Evolutionary conservation across 2,888 invertebrate genomes (phyloP), one percentile per base, ranked within the genome.

Genomic region (Zhuqinia jingwanae): DNA sequence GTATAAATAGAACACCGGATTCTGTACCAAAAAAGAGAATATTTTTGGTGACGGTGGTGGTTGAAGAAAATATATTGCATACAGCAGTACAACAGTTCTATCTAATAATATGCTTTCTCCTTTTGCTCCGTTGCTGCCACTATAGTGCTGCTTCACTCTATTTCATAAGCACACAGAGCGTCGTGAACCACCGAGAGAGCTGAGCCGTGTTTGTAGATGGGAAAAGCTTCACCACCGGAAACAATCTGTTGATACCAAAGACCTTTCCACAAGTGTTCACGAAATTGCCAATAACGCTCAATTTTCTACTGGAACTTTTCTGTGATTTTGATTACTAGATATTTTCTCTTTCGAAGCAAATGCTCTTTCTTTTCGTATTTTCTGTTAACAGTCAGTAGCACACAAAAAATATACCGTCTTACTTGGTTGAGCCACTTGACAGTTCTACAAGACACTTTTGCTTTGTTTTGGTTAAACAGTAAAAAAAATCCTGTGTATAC

Each of bases 261-360:
- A 27, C 65, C 17, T 76, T 65, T 82, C 60, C 27, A 20, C 50
- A 47, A 82, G 53, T 84, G 53, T 50, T 50, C 65, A 60, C 73
- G n/a, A 42, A 75, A 84, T 82, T 82, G 83, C 25, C 77, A 84
- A 84, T 84, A 84, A 84, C 50, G 27, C 56, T 84, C 83, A 63
- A 84, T 84, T 77, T 84, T 56, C 42, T n/a, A 25, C 25, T 45
- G 77, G 45, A 60, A 56, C 53, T 75, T 20, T n/a, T n/a, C 20
- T 56, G 53, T 75, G 36, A 75, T 75, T 53, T 75, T 20, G 75
- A 50, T 53, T 56, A 53, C 36, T 11, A 53, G 6, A 10, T 13
- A 1, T 50, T 17, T 53, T 68, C 53, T 17, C 8, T 53, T 75
- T 20, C 11, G 36, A 75, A 75, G 20, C 20, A 20, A 20, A 11